Evolutionary conservation across 2,113 vertebrate genomes (phyloP).

Genomic region (Otolemur garnettii): DNA sequence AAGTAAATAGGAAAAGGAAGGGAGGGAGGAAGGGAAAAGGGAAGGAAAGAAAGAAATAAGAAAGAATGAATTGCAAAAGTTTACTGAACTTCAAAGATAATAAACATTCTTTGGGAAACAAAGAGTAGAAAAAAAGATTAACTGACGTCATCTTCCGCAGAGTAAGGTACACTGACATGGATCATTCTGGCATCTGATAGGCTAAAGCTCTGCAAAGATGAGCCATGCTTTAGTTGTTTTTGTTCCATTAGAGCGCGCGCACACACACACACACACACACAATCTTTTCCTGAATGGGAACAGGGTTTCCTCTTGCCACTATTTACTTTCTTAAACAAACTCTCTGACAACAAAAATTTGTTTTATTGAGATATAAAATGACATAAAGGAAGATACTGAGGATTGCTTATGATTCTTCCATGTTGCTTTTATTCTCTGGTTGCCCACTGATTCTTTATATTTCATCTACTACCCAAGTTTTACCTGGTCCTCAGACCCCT

Average conservation of each 20-base stretch:
- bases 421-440: neutral
- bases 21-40: neutral
- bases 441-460: neutral
- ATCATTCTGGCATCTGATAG: neutral
- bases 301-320: neutral
- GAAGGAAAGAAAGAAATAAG: neutral
- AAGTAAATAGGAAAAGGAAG: constrained; percentile 52
- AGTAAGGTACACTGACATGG: neutral
- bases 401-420: neutral
- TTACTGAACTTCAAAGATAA: constrained; percentile 20
- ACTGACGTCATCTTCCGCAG: neutral
- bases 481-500: neutral
- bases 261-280: no score
- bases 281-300: neutral
- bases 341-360: neutral
- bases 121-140: neutral
- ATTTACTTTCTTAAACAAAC: constrained; percentile 56
- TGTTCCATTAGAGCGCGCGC: neutral
- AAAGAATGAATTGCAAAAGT: neutral
- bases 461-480: neutral
- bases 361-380: constrained; percentile 5
- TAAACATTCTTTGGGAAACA: neutral
- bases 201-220: neutral
- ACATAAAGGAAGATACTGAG: neutral
- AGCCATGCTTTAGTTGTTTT: neutral